Conservation (phyloP, 2,888 invertebrate species). For the Caenorhabditis sp. region DNA sequence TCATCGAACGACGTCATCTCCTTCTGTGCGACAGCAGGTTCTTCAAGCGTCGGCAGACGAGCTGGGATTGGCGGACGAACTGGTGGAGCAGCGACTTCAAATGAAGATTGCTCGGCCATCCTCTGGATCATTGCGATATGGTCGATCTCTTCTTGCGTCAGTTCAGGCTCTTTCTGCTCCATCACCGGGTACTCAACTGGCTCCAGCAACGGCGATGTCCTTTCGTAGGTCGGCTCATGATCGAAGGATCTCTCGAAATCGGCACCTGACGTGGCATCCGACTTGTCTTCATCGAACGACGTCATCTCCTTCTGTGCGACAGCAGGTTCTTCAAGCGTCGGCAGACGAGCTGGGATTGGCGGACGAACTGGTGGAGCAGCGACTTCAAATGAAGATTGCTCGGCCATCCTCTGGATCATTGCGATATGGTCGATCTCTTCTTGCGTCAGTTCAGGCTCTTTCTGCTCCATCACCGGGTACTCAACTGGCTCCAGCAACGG, state of each 20-base stretch:
- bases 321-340: background rate
- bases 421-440: slow-evolving; percentile 45
- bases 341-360: background rate
- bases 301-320: background rate
- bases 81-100: slow-evolving; percentile 25
- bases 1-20: background rate
- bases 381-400: slow-evolving; percentile 32
- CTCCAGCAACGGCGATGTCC: no score
- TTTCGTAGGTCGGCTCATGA: no score
- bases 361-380: slow-evolving; percentile 4
- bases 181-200: slow-evolving; percentile 23
- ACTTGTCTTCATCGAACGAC: slow-evolving; percentile 1
- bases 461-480: background rate
- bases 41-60: background rate
- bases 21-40: background rate
- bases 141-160: slow-evolving; percentile 48
- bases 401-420: slow-evolving; percentile 22
- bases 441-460: slow-evolving; percentile 19
- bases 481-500: slow-evolving; percentile 16
- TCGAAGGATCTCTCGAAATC: slow-evolving; percentile 18
- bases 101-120: slow-evolving; percentile 45
- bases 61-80: slow-evolving; percentile 7
- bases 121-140: slow-evolving; percentile 52
- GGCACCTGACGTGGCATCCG: slow-evolving; percentile 19
- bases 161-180: slow-evolving; percentile 7